Conservation (phyloP, 2,888 invertebrate species). For the Microchrysa polita region DNA sequence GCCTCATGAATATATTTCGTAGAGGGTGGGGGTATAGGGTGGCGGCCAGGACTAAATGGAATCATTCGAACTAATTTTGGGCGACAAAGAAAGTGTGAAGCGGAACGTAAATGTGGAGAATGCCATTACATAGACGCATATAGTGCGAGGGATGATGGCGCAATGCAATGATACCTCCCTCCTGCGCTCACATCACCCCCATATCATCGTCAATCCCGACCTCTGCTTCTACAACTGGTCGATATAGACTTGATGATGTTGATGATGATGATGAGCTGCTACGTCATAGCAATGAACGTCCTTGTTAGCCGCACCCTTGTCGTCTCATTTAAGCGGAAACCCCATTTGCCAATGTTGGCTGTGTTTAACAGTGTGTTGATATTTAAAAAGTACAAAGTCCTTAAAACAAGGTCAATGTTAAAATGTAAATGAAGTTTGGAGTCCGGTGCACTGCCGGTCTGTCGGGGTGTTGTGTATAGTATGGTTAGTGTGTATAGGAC, state of each 20-base stretch:
- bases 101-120: not conserved
- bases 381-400: constrained; percentile 48
- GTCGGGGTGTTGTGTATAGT: constrained; percentile 46
- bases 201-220: not conserved
- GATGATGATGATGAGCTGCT: constrained; percentile 49
- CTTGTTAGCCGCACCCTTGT: constrained; percentile 15
- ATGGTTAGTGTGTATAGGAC: not conserved
- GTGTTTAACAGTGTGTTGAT: constrained; percentile 39
- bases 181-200: not conserved
- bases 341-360: constrained; percentile 18
- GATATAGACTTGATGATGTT: constrained; percentile 45
- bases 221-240: not conserved
- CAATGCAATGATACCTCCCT: not conserved
- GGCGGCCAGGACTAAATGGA: constrained; percentile 6
- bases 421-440: constrained; percentile 49
- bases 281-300: constrained; percentile 43
- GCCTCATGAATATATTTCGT: not conserved
- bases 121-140: constrained; percentile 4
- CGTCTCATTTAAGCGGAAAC: constrained; percentile 24
- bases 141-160: not conserved
- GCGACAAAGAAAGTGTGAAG: not conserved
- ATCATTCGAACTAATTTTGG: constrained; percentile 23
- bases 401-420: constrained; percentile 51
- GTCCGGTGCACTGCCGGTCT: constrained; percentile 31
- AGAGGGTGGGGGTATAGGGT: not conserved